These are phyloP conservation scores for Drosophila nikananu DNA, from an alignment of 1,140 invertebrate genomes.

Conservation along the genomic window DNA sequence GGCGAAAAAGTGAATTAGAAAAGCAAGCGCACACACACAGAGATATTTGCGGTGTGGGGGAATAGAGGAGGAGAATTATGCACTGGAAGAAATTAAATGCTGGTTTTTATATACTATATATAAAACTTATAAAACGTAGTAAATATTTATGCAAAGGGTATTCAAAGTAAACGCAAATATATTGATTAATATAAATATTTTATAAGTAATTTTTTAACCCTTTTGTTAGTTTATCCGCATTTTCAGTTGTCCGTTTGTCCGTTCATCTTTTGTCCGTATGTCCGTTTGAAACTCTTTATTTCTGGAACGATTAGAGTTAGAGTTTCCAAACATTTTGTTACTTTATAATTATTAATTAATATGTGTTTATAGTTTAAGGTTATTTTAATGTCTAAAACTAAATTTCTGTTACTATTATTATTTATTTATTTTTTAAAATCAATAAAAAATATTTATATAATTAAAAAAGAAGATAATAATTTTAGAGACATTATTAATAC, in stretches of 20 bases:
- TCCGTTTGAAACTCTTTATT: background rate
- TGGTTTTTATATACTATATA: background rate
- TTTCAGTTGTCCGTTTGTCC: background rate
- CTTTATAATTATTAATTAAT: no score
- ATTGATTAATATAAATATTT: background rate
- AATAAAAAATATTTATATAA: no score
- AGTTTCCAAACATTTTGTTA: no score
- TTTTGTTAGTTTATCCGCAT: background rate
- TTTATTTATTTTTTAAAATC: no score
- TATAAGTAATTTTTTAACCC: background rate
- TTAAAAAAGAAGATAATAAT: background rate
- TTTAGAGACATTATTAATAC: background rate
- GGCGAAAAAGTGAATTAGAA: conserved; percentile 30
- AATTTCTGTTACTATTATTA: no score
- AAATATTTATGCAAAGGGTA: no score
- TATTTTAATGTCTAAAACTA: no score
- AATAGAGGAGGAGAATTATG: background rate
- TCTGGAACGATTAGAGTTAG: no score
- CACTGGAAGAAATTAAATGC: background rate
- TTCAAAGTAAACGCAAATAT: background rate
- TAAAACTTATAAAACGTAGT: background rate
- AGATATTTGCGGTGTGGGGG: background rate
- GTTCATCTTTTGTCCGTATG: background rate
- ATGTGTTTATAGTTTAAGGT: no score
- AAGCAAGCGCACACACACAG: conserved; percentile 24